A percentile compares a stretch with the other conserved stretches of the same genome.
Conservation (phyloP, 2,797 vertebrate species). For the Botia almorhae region DNA sequence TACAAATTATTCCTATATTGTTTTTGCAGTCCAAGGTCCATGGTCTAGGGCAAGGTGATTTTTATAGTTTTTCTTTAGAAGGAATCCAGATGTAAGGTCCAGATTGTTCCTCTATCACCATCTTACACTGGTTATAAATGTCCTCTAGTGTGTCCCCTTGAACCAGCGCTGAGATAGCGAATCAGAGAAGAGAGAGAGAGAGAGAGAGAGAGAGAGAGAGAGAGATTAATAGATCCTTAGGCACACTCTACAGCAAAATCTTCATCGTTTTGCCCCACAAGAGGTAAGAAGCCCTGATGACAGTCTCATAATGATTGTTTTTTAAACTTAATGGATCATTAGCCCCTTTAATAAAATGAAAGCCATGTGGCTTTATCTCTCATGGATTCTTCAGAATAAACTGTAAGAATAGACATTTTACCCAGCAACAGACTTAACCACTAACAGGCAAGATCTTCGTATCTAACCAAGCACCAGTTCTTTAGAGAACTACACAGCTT, state of each 20-base stretch:
- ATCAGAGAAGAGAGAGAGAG: neutral
- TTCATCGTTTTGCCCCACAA: constrained; percentile 14
- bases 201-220: neutral
- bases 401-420: constrained; percentile 32
- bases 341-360: constrained; percentile 24
- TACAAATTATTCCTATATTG: constrained; percentile 84
- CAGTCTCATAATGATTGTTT: constrained; percentile 33
- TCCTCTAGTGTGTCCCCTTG: constrained; percentile 98
- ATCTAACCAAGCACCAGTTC: neutral
- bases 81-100: constrained; percentile 99
- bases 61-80: constrained; percentile 98
- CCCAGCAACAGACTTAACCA: constrained; percentile 30
- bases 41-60: constrained; percentile 72
- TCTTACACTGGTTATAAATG: constrained; percentile 98
- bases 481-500: neutral
- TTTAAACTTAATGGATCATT: constrained; percentile 38
- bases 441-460: neutral
- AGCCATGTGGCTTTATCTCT: neutral
- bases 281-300: constrained; percentile 12
- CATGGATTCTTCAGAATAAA: constrained; percentile 4
- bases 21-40: constrained; percentile 79
- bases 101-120: constrained; percentile 98
- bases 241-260: neutral
- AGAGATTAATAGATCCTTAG: neutral
- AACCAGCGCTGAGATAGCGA: constrained; percentile 84